A percentile compares a stretch with the other conserved stretches of the same genome.
Conservation (phyloP, 2,888 invertebrate genomes). For the Subacronicta megacephala region DNA sequence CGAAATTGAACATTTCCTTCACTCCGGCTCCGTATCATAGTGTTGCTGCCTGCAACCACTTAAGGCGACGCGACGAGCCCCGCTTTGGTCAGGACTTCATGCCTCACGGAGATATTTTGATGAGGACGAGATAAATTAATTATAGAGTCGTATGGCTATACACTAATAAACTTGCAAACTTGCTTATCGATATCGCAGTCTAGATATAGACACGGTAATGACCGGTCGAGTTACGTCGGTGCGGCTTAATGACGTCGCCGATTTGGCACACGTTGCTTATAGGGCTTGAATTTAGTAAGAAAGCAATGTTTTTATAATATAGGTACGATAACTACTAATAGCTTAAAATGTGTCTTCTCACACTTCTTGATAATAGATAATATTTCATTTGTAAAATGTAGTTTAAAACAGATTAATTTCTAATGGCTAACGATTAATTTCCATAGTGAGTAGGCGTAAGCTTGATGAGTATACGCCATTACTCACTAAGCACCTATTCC, state of each 20-base stretch:
- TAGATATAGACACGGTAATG: conserved; percentile 67
- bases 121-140: conserved; percentile 84
- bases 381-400: conserved; percentile 12
- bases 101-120: conserved; percentile 81
- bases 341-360: neutral
- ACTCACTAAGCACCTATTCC: conserved; percentile 34
- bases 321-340: neutral
- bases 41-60: conserved; percentile 32
- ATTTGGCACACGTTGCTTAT: conserved; percentile 47
- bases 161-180: conserved; percentile 75
- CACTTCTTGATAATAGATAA: neutral
- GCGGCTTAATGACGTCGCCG: conserved; percentile 57
- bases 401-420: conserved; percentile 37
- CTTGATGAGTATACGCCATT: conserved; percentile 37
- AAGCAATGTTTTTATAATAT: conserved; percentile 23
- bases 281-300: conserved; percentile 31
- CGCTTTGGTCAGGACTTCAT: conserved; percentile 74
- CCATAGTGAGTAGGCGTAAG: conserved; percentile 32
- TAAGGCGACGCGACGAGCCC: conserved; percentile 27
- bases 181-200: conserved; percentile 73
- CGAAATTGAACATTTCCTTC: conserved; percentile 29
- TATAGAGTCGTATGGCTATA: conserved; percentile 69
- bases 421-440: conserved; percentile 39
- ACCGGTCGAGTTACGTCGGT: conserved; percentile 48
- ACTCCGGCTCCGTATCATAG: conserved; percentile 26